These are phyloP conservation scores for Chelmon rostratus DNA, from an alignment of 2,797 vertebrate genomes.

Conservation along the genomic window DNA sequence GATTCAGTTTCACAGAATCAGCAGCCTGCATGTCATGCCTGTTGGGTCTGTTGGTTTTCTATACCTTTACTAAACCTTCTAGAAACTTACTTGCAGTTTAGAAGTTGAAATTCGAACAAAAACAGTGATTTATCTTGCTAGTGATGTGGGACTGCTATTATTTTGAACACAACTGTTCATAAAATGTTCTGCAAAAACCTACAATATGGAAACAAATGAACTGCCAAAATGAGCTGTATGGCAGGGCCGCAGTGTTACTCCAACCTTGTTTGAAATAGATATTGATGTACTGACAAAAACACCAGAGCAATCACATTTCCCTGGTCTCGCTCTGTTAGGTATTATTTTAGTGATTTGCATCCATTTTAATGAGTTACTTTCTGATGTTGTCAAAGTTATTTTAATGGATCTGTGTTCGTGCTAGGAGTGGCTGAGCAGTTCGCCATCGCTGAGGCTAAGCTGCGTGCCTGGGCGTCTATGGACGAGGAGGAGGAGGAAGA, in stretches of 20 bases:
- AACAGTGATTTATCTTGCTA: too few relatives aligned
- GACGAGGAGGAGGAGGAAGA: conserved; percentile 91
- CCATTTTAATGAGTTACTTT: background rate
- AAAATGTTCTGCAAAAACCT: background rate
- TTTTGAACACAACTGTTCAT: too few relatives aligned
- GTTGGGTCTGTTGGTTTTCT: too few relatives aligned
- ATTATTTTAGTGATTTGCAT: background rate
- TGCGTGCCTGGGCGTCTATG: conserved; percentile 96
- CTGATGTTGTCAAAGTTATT: too few relatives aligned
- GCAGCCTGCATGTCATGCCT: too few relatives aligned
- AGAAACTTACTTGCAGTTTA: too few relatives aligned
- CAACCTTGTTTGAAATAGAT: background rate
- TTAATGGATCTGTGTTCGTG: conserved; percentile 18
- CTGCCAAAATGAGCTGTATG: background rate
- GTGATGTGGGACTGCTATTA: too few relatives aligned
- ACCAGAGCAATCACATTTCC: background rate
- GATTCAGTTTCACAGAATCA: too few relatives aligned
- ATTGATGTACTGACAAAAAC: background rate
- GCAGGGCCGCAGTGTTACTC: background rate
- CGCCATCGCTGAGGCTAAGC: conserved; percentile 97
- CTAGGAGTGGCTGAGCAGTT: conserved; percentile 97
- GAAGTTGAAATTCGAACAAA: too few relatives aligned
- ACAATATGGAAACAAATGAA: background rate
- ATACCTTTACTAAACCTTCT: too few relatives aligned
- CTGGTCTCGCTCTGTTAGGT: background rate